A percentile compares a stretch with the other conserved stretches of the same genome.
Conservation (phyloP, 1,140 invertebrate species). For the Leptestheria dahalacensis region DNA sequence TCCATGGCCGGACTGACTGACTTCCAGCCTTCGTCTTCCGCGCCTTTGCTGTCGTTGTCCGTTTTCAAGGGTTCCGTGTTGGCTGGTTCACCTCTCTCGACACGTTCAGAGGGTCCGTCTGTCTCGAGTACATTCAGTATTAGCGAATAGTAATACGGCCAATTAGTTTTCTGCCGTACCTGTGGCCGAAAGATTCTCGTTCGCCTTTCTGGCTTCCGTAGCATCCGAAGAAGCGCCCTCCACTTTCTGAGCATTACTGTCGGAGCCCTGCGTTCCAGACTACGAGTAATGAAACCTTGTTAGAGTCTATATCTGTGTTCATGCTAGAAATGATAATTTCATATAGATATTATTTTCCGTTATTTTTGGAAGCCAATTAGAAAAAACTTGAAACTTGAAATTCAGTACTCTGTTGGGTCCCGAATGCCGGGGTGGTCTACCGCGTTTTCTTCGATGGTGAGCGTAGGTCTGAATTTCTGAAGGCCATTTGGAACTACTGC, state of each 20-base stretch:
- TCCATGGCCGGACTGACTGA: not conserved
- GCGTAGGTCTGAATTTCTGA: conserved; percentile 5
- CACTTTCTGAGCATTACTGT: not conserved
- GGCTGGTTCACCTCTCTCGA: not conserved
- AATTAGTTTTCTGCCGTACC: too few species aligned
- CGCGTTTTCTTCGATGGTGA: conserved; percentile 7
- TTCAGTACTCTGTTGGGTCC: not conserved
- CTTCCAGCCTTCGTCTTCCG: not conserved
- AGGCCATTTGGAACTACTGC: conserved; percentile 5
- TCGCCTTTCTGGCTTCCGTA: not conserved
- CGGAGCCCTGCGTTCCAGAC: not conserved
- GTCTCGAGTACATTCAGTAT: too few species aligned
- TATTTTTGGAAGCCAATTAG: not conserved
- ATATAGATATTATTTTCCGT: not conserved
- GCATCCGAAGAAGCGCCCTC: not conserved
- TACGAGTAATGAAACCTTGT: not conserved
- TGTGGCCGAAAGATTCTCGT: not conserved
- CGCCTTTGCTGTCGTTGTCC: not conserved
- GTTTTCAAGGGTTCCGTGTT: not conserved
- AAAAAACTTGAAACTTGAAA: not conserved
- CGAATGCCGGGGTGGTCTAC: conserved; percentile 7
- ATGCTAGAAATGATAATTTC: too few species aligned
- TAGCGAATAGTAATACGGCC: too few species aligned
- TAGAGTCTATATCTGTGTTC: too few species aligned
- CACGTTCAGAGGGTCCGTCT: too few species aligned